Evolutionary conservation across 2,888 invertebrate genomes (phyloP), one percentile per base, ranked within the genome.

Genomic region (Scrobipalpa costella): DNA sequence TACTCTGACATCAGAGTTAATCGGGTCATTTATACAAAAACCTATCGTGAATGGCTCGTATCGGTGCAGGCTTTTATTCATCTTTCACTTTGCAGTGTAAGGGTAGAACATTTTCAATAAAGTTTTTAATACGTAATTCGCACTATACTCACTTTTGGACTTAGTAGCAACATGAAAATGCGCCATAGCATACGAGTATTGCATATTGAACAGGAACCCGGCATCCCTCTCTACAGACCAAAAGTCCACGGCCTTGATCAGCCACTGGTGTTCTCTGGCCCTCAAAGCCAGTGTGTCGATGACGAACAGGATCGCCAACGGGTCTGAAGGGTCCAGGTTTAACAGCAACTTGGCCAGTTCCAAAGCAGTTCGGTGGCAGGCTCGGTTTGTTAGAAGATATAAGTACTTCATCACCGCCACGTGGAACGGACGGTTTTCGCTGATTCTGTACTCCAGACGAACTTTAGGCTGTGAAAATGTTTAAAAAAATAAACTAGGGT

Each of bases 301-400:
- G 68, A 95, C 88, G 57, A 97, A 91, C 61, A 96, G 88, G 0
- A 95, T 90, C 0, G 94, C 96, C 59, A 97, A 73, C 0, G 97
- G 97, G 80, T 97, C 97, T 0, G 93, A 92, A 0, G 96, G 95
- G 79, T 96, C 96, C 63, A 97, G 79, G 5, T 94, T 94, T 38
- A 97, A 83, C 1, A 98, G 85, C 36, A 97, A 82, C 84, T 98
- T 98, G 75, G 95, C 95, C 68, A 97, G 92, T 82, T 98, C 98
- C 57, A 98, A 82, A 0, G 97, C 96, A 0, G 98, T 98, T 66
- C 97, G 93, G 75, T 96, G 95, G 78, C 96, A 97, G 0, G 97
- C 96, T 70, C 95, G 92, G 69, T 95, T 95, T 0, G 95, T 95
- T 11, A 97, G 92, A 73, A 95, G 94, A 62, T 93, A 90, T 63